These are phyloP conservation scores for Tetranychus cinnabarinus DNA, from an alignment of 1,140 invertebrate genomes.

Conservation along the genomic window DNA sequence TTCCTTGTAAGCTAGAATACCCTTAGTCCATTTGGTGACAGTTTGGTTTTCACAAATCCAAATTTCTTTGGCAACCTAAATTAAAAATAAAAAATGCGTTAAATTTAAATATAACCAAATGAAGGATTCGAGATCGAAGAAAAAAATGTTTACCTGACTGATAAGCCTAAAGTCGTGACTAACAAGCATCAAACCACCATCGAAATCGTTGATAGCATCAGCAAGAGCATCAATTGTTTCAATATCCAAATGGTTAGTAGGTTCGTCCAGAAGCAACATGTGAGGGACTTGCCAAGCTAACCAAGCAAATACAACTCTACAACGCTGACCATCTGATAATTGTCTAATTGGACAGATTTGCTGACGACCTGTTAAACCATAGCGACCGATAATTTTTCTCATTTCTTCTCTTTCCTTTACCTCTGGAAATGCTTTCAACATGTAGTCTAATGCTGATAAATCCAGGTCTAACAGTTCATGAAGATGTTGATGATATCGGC, in stretches of 20 bases:
- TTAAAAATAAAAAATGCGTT: constrained; percentile 12
- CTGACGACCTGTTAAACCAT: constrained; percentile 83
- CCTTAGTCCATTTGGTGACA: constrained; percentile 87
- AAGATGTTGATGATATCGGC: constrained; percentile 94
- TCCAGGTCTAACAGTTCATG: constrained; percentile 88
- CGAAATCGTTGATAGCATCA: constrained; percentile 90
- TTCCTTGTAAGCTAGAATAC: constrained; percentile 87
- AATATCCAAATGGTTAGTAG: constrained; percentile 97
- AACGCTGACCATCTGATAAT: constrained; percentile 89
- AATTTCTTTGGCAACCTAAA: constrained; percentile 89
- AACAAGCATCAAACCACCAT: constrained; percentile 90
- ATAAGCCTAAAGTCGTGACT: constrained; percentile 96
- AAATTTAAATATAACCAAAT: background rate
- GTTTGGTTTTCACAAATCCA: constrained; percentile 95
- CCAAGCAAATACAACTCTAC: constrained; percentile 93
- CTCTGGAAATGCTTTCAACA: constrained; percentile 90
- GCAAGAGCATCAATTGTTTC: constrained; percentile 96
- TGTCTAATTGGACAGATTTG: constrained; percentile 94
- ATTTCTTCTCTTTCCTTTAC: constrained; percentile 97
- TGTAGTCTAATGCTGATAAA: constrained; percentile 84
- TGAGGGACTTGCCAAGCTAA: constrained; percentile 34
- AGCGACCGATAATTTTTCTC: constrained; percentile 94
- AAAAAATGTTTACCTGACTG: constrained; percentile 47
- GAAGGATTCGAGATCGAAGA: constrained; percentile 8
- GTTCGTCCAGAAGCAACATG: constrained; percentile 40